phyloP scores from a whole-genome alignment of 2,113 vertebrate species.

The Gymnobelideus leadbeateri region DNA sequence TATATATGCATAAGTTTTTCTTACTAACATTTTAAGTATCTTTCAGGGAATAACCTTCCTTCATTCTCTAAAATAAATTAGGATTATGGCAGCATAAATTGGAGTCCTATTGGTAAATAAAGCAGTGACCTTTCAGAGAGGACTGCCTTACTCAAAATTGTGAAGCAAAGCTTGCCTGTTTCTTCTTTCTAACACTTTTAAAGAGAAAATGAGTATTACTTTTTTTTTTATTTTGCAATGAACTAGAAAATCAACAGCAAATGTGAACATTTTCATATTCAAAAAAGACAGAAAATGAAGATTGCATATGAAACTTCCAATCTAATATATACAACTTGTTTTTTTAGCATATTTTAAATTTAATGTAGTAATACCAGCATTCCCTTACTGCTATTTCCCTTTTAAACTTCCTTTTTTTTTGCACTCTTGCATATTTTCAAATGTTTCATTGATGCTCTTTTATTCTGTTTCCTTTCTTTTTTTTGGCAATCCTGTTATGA shows the following conservation, averaged over 20 bases:
- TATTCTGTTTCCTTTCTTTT: too few species aligned
- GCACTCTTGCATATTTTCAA: too few species aligned
- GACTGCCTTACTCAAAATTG: background rate
- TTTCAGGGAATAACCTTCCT: background rate
- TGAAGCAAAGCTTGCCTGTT: background rate
- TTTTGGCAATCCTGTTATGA: too few species aligned
- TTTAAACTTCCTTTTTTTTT: too few species aligned
- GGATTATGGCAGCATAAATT: background rate
- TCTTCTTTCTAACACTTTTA: background rate
- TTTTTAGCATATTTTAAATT: too few species aligned
- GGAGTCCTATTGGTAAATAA: background rate
- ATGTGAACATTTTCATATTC: background rate
- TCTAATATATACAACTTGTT: background rate
- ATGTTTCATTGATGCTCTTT: too few species aligned
- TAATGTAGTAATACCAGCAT: too few species aligned
- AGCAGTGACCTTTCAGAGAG: background rate
- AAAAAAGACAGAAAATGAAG: background rate
- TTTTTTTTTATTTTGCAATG: background rate
- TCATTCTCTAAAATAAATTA: background rate
- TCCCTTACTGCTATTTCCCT: too few species aligned
- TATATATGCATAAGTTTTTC: background rate
- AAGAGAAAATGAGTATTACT: background rate
- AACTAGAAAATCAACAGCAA: background rate
- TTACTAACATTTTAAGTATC: background rate
- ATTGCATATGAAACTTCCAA: background rate